Conservation (phyloP, 2,113 vertebrate genomes). For the Tychaedon coryphoeus region DNA sequence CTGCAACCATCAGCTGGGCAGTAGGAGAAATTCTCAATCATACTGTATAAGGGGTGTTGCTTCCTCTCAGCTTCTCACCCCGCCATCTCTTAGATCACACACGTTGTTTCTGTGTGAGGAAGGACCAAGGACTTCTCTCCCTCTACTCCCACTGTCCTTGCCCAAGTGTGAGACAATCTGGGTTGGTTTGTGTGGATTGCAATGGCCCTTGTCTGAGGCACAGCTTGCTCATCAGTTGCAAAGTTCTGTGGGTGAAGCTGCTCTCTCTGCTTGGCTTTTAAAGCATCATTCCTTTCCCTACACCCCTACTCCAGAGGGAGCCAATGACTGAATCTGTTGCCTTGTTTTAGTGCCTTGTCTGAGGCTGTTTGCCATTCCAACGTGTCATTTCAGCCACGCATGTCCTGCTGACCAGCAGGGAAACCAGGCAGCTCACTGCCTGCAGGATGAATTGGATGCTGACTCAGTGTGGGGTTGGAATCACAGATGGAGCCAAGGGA, state of each 20-base stretch:
- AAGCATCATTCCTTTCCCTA: background rate
- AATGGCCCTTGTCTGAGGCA: background rate
- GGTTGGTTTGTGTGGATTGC: background rate
- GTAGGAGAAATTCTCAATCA: background rate
- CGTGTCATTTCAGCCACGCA: background rate
- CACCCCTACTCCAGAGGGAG: background rate
- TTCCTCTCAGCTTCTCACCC: background rate
- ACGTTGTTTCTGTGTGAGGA: accelerated
- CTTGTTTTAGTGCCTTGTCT: background rate
- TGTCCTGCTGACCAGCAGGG: background rate
- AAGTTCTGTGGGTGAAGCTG: accelerated
- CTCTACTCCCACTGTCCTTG: background rate
- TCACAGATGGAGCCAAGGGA: background rate
- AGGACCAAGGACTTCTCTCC: background rate
- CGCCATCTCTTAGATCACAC: background rate
- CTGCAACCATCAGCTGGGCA: accelerated
- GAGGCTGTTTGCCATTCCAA: background rate
- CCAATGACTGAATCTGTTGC: background rate
- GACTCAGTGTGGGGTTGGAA: background rate
- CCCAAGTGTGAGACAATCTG: background rate
- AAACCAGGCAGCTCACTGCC: background rate
- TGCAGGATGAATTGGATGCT: background rate
- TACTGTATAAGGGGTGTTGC: background rate
- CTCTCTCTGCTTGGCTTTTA: background rate
- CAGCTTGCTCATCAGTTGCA: background rate